A percentile compares a stretch with the other conserved stretches of the same genome.
phyloP scores from a whole-genome alignment of 2,113 vertebrate genomes.

The Campylorhamphus procurvoides region DNA sequence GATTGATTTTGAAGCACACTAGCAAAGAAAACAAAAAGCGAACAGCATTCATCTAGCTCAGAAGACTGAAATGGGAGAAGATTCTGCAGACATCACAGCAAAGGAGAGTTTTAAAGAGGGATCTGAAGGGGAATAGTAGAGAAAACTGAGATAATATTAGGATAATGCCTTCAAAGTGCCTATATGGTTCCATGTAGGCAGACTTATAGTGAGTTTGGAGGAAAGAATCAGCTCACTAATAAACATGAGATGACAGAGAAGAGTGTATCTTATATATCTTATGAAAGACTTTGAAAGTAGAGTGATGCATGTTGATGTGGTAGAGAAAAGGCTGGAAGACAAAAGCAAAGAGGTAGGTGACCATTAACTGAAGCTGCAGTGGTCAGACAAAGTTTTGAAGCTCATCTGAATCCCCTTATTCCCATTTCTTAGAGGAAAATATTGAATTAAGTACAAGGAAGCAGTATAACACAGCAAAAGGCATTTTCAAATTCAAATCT shows the following conservation, averaged over 20 bases:
- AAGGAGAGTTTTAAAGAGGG: not conserved
- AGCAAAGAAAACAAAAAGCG: constrained; percentile 30
- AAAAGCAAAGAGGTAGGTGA: not conserved
- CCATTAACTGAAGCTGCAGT: not conserved
- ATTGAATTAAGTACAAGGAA: not conserved
- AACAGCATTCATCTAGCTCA: not conserved
- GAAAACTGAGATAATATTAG: not conserved
- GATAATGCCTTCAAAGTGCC: not conserved
- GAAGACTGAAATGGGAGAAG: not conserved
- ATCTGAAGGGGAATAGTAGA: not conserved
- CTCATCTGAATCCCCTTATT: not conserved
- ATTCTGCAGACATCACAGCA: not conserved
- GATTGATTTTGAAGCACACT: constrained; percentile 34
- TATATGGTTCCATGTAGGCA: not conserved
- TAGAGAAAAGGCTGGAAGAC: not conserved
- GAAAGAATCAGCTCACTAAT: not conserved
- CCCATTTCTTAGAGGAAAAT: not conserved
- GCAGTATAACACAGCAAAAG: not conserved
- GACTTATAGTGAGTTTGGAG: not conserved
- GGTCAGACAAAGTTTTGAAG: not conserved
- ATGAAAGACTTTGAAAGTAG: not conserved
- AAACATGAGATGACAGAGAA: not conserved
- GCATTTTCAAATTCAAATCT: not conserved
- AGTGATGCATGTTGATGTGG: not conserved
- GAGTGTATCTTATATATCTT: not conserved